phyloP scores from a whole-genome alignment of 2,797 vertebrate genomes.

The Acanthornis magna region DNA sequence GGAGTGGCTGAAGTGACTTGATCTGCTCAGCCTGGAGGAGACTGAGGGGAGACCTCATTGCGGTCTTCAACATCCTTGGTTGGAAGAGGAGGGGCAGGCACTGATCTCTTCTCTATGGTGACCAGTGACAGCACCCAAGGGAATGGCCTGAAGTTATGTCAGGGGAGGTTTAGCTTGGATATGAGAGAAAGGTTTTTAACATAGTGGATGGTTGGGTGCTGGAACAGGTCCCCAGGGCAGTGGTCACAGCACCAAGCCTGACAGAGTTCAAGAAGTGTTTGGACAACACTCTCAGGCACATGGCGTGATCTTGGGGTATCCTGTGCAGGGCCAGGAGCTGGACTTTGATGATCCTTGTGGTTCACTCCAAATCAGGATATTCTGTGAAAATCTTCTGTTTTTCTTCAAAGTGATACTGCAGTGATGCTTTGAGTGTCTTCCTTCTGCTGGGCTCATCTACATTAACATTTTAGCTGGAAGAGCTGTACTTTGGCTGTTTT shows the following conservation, averaged over 20 bases:
- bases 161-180: not conserved
- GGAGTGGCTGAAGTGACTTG: too few relatives aligned
- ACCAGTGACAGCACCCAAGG: not conserved
- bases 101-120: too few relatives aligned
- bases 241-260: not conserved
- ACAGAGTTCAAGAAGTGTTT: not conserved
- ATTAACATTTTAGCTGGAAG: not conserved
- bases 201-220: not conserved
- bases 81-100: too few relatives aligned
- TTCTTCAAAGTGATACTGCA: not conserved
- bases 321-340: not conserved
- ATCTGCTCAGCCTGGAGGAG: not conserved
- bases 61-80: not conserved
- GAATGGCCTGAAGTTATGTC: not conserved
- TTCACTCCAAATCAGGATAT: not conserved
- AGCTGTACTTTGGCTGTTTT: not conserved
- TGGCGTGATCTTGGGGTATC: not conserved
- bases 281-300: rapidly evolving
- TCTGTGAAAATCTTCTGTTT: not conserved
- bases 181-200: not conserved
- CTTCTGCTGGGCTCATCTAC: not conserved
- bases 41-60: not conserved
- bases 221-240: not conserved
- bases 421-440: not conserved
- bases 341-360: not conserved